Evolutionary conservation across 1,140 invertebrate genomes (phyloP), one percentile per base, ranked within the genome.

Genomic region (Drosophila kohkoa): DNA sequence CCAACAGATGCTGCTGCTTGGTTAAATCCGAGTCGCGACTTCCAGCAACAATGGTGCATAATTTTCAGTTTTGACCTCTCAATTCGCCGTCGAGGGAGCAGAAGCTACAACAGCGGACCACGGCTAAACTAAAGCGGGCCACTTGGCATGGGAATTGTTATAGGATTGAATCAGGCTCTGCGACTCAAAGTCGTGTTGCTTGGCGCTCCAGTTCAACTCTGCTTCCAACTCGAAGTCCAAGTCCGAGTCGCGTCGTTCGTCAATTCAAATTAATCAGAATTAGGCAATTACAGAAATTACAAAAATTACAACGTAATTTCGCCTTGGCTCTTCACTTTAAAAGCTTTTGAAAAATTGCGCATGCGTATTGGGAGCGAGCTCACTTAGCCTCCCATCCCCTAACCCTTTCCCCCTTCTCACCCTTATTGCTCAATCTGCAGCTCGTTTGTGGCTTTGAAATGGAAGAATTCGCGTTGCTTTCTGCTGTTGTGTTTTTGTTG

Each of bases 261-360:
- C 81, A 89, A 91, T 91, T 91, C 88, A 91, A 91, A 91, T 91
- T 91, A 91, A 91, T 91, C 88, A 91, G 88, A 91, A 91, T 91
- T 91, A 91, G 88, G 88, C 88, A 91, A 91, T 91, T 91, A 91
- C 88, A 91, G 88, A 91, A 91, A 91, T 91, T 91, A 91, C 88
- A 91, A 91, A 91, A 91, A 91, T 91, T 91, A 91, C 88, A 91
- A 85, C 88, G 88, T 91, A 91, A 91, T 91, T 91, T 91, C 81
- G 45, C 15, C 45, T 71, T 65, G 73, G 74, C 82, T 91, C 81
- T 85, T 79, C 85, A 74, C 81, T 81, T 89, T 85, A 89, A 89
- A 85, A 89, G 85, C 85, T 89, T 89, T 89, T 89, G 86, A 89
- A 89, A 89, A 90, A 89, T 90, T 89, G 86, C 86, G 85, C 85